Percentiles rank a stretch among this genome's conserved stretches.
These are phyloP conservation scores for Drosophila subobscura DNA, from an alignment of 1,140 invertebrate species.

Conservation along the genomic window DNA sequence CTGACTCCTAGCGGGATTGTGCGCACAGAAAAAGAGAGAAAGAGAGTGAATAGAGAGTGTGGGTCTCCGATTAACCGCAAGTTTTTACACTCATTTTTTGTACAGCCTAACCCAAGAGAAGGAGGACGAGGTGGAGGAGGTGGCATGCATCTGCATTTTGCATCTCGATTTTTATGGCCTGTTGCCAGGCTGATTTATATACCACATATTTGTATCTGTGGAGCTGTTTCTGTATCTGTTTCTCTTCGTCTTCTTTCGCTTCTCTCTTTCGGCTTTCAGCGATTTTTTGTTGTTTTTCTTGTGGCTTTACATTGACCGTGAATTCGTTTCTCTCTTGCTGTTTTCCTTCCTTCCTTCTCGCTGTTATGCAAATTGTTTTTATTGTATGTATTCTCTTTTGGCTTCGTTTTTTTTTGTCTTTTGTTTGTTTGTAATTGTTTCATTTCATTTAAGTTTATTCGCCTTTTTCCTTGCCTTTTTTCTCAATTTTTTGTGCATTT, in stretches of 20 bases:
- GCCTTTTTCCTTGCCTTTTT: not conserved
- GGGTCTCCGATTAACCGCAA: slow-evolving; percentile 61
- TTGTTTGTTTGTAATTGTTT: slow-evolving; percentile 49
- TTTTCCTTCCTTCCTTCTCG: slow-evolving; percentile 13
- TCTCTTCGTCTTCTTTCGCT: slow-evolving; percentile 7
- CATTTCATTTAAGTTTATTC: slow-evolving; percentile 41
- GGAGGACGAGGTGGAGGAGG: slow-evolving; percentile 4
- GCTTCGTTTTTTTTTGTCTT: slow-evolving; percentile 1
- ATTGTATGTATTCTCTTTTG: not conserved
- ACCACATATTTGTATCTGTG: slow-evolving; percentile 2
- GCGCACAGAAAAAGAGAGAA: slow-evolving; percentile 39
- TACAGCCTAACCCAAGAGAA: slow-evolving; percentile 61
- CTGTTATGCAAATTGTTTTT: slow-evolving; percentile 50
- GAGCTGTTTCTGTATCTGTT: slow-evolving; percentile 15
- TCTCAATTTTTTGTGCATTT: not conserved
- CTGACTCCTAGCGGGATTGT: slow-evolving; percentile 32
- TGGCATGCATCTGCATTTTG: slow-evolving; percentile 31
- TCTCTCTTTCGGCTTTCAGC: not conserved
- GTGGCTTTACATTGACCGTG: slow-evolving; percentile 73
- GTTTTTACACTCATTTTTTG: slow-evolving; percentile 53
- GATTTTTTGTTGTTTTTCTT: slow-evolving; percentile 31
- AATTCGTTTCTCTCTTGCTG: slow-evolving; percentile 51
- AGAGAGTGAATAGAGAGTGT: not conserved
- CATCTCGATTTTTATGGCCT: slow-evolving; percentile 65
- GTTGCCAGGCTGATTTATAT: slow-evolving; percentile 68